phyloP scores from a whole-genome alignment of 2,888 invertebrate species.

The Nezara viridula region DNA sequence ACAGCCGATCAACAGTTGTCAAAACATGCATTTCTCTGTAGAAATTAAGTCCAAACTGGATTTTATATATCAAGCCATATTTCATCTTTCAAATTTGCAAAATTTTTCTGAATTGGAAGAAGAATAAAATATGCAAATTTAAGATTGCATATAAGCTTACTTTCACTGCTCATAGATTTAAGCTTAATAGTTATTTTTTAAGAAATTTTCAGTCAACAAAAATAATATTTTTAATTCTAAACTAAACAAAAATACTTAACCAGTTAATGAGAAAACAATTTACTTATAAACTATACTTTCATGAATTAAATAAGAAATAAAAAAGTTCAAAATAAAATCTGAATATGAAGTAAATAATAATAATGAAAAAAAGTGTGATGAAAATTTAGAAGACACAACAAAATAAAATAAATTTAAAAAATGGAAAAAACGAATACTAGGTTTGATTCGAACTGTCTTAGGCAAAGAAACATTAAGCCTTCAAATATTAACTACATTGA shows the following conservation, averaged over 20 bases:
- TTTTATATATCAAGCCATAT: not conserved
- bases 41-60: not conserved
- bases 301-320: not conserved
- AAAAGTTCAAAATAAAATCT: not conserved
- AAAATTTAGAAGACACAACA: not conserved
- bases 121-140: not conserved
- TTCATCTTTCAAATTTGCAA: not conserved
- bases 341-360: not conserved
- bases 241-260: not conserved
- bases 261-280: not conserved
- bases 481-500: conserved; percentile 10
- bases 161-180: conserved; percentile 23
- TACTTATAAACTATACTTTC: not conserved
- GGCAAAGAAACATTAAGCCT: conserved; percentile 24
- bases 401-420: conserved; percentile 13
- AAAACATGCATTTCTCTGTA: conserved; percentile 6
- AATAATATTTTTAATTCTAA: not conserved
- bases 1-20: conserved; percentile 17
- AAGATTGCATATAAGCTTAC: not conserved
- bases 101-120: not conserved
- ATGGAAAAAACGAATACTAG: conserved; percentile 20
- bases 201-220: conserved; percentile 19
- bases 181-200: not conserved
- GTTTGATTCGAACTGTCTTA: conserved; percentile 9
- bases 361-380: not conserved